Conservation (phyloP, 2,888 invertebrate species). For the Andrena dorsata region DNA sequence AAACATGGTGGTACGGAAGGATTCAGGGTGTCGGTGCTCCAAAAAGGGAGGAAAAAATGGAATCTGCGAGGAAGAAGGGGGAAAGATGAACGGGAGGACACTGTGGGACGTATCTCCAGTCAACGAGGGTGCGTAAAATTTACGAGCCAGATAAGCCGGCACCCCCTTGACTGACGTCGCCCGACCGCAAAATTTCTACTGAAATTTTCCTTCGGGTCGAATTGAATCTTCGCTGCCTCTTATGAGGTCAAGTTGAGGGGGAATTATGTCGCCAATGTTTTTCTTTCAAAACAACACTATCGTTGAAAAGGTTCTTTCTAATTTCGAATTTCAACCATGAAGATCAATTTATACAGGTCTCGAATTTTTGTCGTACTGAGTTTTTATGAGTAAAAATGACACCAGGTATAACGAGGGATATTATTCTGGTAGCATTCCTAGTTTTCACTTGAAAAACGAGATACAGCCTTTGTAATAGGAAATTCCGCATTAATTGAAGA, state of each 20-base stretch:
- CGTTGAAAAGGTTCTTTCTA: no score
- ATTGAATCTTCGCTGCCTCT: constrained; percentile 41
- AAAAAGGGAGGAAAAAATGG: not conserved
- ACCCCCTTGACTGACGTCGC: constrained; percentile 9
- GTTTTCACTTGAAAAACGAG: no score
- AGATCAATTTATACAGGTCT: no score
- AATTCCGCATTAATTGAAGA: no score
- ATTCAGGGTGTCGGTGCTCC: not conserved
- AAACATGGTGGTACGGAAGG: not conserved
- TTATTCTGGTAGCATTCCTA: no score
- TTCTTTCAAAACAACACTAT: no score
- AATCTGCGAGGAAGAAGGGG: not conserved
- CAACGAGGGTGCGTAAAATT: constrained; percentile 57
- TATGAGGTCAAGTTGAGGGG: not conserved
- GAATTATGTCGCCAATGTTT: no score
- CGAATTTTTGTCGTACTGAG: no score
- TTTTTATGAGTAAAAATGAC: no score
- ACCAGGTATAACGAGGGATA: no score
- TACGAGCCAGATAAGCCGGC: constrained; percentile 54
- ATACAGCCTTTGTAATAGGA: no score
- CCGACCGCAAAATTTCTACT: constrained; percentile 34
- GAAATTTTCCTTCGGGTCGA: constrained; percentile 23
- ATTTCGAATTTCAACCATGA: no score
- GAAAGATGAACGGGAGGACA: constrained; percentile 11
- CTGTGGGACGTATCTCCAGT: constrained; percentile 26